A percentile compares a stretch with the other conserved stretches of the same genome.
Conservation (phyloP, 2,797 vertebrate genomes). For the Chanos chanos region DNA sequence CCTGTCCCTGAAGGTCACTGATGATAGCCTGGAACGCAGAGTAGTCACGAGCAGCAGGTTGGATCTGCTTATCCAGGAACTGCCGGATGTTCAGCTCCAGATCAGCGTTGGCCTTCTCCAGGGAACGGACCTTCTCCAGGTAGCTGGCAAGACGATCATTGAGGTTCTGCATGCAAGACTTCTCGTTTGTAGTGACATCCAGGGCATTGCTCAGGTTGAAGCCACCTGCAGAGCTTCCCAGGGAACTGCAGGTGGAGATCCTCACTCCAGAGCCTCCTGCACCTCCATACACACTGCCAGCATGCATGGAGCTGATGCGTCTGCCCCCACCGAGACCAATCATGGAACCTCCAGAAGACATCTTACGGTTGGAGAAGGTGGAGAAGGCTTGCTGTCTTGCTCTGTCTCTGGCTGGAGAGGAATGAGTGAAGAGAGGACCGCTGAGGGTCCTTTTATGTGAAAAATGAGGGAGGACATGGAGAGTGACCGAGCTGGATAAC, state of each 20-base stretch:
- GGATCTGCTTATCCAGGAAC: no score
- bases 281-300: conserved; percentile 65
- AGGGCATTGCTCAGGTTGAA: conserved; percentile 9
- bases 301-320: conserved; percentile 24
- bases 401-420: conserved; percentile 16
- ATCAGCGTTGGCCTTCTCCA: no score
- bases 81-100: no score
- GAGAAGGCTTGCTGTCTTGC: conserved; percentile 9
- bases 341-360: conserved; percentile 9
- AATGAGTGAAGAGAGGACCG: background rate
- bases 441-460: conserved; percentile 18
- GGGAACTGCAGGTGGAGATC: conserved; percentile 35
- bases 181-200: no score
- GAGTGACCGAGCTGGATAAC: no score
- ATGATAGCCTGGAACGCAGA: no score
- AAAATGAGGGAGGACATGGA: background rate
- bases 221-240: conserved; percentile 11
- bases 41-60: no score
- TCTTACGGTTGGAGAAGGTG: conserved; percentile 23
- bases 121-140: no score
- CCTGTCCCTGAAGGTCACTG: no score
- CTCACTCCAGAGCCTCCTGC: conserved; percentile 54
- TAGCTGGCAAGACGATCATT: no score
- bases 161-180: no score
- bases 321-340: conserved; percentile 21